Evolutionary conservation across 1,140 invertebrate species (phyloP).

Genomic region (Yoshiicerus persimilis): DNA sequence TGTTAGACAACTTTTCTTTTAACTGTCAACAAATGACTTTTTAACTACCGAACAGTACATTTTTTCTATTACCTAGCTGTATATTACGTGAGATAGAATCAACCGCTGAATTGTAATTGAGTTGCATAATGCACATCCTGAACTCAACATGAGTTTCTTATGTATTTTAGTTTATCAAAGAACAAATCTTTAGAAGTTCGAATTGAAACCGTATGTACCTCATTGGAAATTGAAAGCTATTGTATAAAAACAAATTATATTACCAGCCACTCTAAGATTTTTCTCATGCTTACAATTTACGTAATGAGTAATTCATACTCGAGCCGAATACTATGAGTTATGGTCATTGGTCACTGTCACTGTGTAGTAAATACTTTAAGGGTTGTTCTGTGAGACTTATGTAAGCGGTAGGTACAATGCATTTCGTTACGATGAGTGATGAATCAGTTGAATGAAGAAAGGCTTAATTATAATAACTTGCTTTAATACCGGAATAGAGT

Average conservation of each 20-base stretch:
- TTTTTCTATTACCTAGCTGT: background rate
- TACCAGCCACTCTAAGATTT: background rate
- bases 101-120: background rate
- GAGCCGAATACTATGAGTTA: background rate
- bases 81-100: background rate
- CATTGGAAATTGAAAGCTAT: background rate
- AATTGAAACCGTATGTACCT: background rate
- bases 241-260: background rate
- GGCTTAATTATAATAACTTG: background rate
- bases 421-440: too few species aligned
- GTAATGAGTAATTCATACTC: background rate
- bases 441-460: too few species aligned
- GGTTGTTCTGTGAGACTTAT: too few species aligned
- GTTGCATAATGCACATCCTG: background rate
- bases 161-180: background rate
- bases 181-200: background rate
- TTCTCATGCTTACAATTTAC: background rate
- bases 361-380: too few species aligned
- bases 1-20: too few species aligned
- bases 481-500: background rate
- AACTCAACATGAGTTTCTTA: background rate
- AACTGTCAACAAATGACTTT: too few species aligned
- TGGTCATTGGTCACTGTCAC: background rate
- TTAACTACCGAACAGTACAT: background rate
- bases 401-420: too few species aligned